These are phyloP conservation scores for Philhelius pedissequus DNA, from an alignment of 2,888 invertebrate species.

Conservation along the genomic window DNA sequence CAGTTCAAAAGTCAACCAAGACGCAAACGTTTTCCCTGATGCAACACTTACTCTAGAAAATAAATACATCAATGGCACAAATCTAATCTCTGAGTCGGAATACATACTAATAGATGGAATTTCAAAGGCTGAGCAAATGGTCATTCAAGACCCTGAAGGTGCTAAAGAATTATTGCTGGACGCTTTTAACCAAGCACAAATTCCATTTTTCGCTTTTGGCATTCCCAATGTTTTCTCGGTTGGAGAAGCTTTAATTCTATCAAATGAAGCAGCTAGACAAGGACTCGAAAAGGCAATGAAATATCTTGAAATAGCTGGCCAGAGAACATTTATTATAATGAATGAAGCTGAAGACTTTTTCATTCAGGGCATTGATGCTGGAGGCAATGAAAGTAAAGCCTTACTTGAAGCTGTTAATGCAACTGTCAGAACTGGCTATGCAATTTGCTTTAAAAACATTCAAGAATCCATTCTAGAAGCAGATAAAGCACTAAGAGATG, in stretches of 20 bases:
- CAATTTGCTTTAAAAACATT: not conserved
- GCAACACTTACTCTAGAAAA: not conserved
- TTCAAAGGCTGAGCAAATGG: not conserved
- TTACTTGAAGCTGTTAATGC: not conserved
- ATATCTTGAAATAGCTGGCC: not conserved
- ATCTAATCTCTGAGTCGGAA: not conserved
- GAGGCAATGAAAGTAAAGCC: not conserved
- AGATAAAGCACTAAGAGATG: not conserved
- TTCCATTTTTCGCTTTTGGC: not conserved
- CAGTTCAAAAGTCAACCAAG: not conserved
- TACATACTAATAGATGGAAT: not conserved
- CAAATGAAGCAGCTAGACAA: not conserved
- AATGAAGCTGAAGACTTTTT: not conserved
- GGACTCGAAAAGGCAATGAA: not conserved
- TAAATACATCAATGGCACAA: not conserved
- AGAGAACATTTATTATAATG: not conserved
- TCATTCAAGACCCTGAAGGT: not conserved
- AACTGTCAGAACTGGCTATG: not conserved
- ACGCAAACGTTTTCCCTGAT: not conserved
- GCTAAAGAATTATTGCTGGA: not conserved
- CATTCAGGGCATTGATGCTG: not conserved
- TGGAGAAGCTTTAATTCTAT: not conserved
- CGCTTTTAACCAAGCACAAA: not conserved
- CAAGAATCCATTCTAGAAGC: not conserved
- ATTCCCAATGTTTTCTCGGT: not conserved